Evolutionary conservation across 2,888 invertebrate genomes (phyloP).

Genomic region (Cetonia aurata): DNA sequence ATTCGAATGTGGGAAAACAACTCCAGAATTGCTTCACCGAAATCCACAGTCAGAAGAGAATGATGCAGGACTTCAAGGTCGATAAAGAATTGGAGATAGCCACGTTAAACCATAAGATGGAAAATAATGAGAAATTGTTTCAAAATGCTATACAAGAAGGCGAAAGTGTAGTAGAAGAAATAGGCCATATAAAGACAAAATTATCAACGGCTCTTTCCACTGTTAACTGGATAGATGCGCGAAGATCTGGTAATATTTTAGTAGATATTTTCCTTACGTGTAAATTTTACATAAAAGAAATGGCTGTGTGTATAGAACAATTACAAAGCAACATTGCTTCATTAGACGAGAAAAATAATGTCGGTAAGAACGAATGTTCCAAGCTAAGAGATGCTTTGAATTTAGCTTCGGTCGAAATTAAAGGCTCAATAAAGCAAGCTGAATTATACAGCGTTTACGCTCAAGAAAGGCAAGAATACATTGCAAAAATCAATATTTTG

Average conservation of each 20-base stretch:
- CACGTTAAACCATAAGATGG: slow-evolving; percentile 54
- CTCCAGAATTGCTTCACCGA: slow-evolving; percentile 53
- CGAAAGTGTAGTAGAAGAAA: slow-evolving; percentile 57
- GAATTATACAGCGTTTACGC: slow-evolving; percentile 11
- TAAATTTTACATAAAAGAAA: slow-evolving; percentile 31
- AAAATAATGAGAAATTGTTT: slow-evolving; percentile 53
- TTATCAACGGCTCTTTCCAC: slow-evolving; percentile 49
- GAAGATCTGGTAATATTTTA: slow-evolving; percentile 26
- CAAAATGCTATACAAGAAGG: slow-evolving; percentile 57
- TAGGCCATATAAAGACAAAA: slow-evolving; percentile 56
- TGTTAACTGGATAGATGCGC: slow-evolving; percentile 55
- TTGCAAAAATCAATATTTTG: slow-evolving; percentile 23
- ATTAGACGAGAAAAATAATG: slow-evolving; percentile 1
- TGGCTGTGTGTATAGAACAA: slow-evolving; percentile 1
- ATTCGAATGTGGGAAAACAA: slow-evolving; percentile 57
- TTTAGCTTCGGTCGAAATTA: slow-evolving; percentile 20
- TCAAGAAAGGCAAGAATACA: slow-evolving; percentile 25
- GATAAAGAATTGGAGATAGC: slow-evolving; percentile 59
- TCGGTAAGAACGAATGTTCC: slow-evolving; percentile 15
- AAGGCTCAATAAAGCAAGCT: slow-evolving; percentile 18
- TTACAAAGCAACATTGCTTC: background rate
- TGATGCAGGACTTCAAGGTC: slow-evolving; percentile 54
- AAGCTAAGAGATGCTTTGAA: slow-evolving; percentile 30
- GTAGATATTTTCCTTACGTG: slow-evolving; percentile 24
- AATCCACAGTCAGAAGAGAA: slow-evolving; percentile 58